Evolutionary conservation across 2,797 vertebrate genomes (phyloP).

Genomic region (Australoheros facetus): DNA sequence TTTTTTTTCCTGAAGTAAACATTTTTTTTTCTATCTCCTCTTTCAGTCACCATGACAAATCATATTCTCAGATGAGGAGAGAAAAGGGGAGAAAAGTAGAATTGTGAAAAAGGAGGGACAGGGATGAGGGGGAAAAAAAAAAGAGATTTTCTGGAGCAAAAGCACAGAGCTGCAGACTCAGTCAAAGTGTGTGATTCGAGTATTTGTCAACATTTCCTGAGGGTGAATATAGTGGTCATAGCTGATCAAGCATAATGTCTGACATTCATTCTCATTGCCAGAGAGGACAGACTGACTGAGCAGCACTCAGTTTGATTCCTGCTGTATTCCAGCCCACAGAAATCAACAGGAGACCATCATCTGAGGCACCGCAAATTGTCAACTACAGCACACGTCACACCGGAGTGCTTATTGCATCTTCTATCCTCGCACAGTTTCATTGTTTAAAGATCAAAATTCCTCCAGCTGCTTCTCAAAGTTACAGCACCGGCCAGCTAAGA

Average conservation of each 20-base stretch:
- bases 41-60: constrained; percentile 85
- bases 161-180: constrained; percentile 68
- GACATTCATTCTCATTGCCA: constrained; percentile 78
- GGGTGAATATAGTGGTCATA: constrained; percentile 77
- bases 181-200: constrained; percentile 74
- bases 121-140: constrained; percentile 25
- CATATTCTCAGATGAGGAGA: constrained; percentile 82
- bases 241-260: constrained; percentile 80
- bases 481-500: constrained; percentile 30
- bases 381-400: constrained; percentile 41
- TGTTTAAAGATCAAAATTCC: constrained; percentile 52
- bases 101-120: constrained; percentile 41
- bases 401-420: constrained; percentile 40
- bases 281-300: constrained; percentile 77
- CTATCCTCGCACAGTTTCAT: constrained; percentile 55
- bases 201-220: constrained; percentile 74
- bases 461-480: constrained; percentile 44
- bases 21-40: constrained; percentile 79
- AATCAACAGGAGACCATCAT: constrained; percentile 66
- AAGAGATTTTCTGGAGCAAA: constrained; percentile 64
- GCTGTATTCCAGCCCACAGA: constrained; percentile 32
- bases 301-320: constrained; percentile 55
- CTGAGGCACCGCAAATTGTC: constrained; percentile 58
- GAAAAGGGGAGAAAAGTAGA: constrained; percentile 34
- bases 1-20: constrained; percentile 73